Base-by-base conservation (phyloP, 30 jellyfish, hydroid and myxozoan species). In the Aurelia sp. region DNA sequence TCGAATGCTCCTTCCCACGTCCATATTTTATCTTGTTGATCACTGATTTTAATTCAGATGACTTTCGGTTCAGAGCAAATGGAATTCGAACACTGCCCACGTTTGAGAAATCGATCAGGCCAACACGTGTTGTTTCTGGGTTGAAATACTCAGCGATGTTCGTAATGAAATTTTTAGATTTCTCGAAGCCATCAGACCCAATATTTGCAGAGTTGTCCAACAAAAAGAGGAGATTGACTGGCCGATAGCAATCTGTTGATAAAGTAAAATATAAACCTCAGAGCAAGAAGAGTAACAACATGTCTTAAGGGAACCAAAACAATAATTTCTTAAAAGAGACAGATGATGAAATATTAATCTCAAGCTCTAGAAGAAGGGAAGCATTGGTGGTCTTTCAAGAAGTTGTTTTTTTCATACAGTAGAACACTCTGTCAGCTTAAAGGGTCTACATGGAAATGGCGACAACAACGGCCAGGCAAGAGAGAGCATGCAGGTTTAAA, bases 111-210 rank as follows among this genome's bases (percentile, higher is more conserved):
- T 85, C 98, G 38, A 85, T 77, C 41, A 91, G 52, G 19, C 90
- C 90, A 41, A 86, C 35, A 6, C 79, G 68, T 52, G 98, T 78
- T 53, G 73, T 21, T 22, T 69, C 97, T 10, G 71, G 74, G 18
- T 60, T 67, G 82, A 84, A 91, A 65, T 77, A 85, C n/a, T 65
- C 96, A 47, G 93, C 86, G 35, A 86, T 72, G 47, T 78, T 48
- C 5, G 66, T 74, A 51, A 91, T 69, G 78, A 91, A 91, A 44
- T 85, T 86, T 78, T 78, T 91, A 18, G 96, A 59, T 57, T 85
- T 91, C 41, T 72, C 93, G 64, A 91, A 91, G 13, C 93, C 98
- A 33, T 85, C 96, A 66, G 80, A 61, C 30, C 98, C 98, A 41
- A 86, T 83, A 20, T 40, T 62, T 17, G 41, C 41, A 4, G 98